Base-by-base conservation (phyloP, 1,140 invertebrate species). In the Dolichoris vasculosae region DNA sequence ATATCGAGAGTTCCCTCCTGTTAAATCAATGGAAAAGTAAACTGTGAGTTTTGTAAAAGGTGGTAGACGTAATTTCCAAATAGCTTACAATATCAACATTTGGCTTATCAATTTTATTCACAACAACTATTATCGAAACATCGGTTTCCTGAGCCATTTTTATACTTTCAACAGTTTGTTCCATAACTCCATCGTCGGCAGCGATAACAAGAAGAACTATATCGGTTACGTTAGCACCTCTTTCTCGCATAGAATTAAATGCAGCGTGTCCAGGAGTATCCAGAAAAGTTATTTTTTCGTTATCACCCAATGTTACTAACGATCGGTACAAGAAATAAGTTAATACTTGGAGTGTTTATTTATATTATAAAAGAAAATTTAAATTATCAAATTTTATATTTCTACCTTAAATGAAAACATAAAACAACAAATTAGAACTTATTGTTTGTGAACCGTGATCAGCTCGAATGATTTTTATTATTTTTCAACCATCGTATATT, bases 211-310 rank as follows among this genome's bases (percentile, higher is more conserved):
- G 93, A 69, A 99, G 96, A 48, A 99, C 96, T 81, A 99, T 97
- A 92, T 99, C 99, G 0, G 99, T 99, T 59, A 96, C 95, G 86
- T 96, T 94, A 2, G 98, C 98, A 26, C 99, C 99, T 83, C 99
- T 95, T 64, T 96, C 95, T 89, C 99, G 93, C 97, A 99, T 99
- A 0, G 97, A 94, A 77, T 94, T 95, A 91, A 99, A 99, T 15
- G 99, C 99, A 35, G 98, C 98, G 94, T 99, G 99, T 0, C 99
- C 99, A n/a, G 99, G 99, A n/a, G 99, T 99, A 92, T 99, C 99
- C 80, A 99, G 91, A 94, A 99, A 99, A 15, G 99, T 99, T 55
- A 99, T 96, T 73, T 90, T 94, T 71, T 97, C 95, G 2, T 96
- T 96, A 67, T 94, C 95, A n/a, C 94, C 88, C 59, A 97, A 89